Conservation (phyloP, 2,113 vertebrate genomes). For the Oncorhynchus masou region DNA sequence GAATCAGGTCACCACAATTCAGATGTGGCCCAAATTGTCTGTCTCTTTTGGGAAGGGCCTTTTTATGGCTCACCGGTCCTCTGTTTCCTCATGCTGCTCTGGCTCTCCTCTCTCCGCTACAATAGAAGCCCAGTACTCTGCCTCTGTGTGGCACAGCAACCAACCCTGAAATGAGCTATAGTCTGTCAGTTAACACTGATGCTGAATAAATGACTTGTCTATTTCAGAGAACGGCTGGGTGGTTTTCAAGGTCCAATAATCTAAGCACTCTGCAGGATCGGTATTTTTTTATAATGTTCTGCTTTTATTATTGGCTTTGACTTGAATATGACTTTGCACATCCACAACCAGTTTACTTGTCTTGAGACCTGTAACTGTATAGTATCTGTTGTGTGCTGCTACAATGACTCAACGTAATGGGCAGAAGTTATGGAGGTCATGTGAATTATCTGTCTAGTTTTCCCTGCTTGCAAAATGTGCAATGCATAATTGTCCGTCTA, state of each 20-base stretch:
- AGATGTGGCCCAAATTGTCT: slow-evolving; percentile 59
- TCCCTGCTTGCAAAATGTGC: background rate
- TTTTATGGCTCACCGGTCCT: slow-evolving; percentile 62
- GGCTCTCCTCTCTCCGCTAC: slow-evolving; percentile 31
- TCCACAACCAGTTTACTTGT: background rate
- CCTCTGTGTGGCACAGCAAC: slow-evolving; percentile 33
- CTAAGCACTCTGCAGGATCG: background rate
- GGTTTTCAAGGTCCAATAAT: slow-evolving; percentile 5
- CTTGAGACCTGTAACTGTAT: background rate
- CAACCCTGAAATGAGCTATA: slow-evolving; percentile 30
- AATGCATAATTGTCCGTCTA: background rate
- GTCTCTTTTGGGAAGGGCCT: slow-evolving; percentile 66
- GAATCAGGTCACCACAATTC: slow-evolving; percentile 65
- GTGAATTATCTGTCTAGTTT: background rate
- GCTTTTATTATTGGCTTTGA: background rate
- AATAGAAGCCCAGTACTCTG: slow-evolving; percentile 23
- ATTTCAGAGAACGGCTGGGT: slow-evolving; percentile 23
- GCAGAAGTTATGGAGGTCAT: background rate
- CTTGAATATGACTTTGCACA: background rate
- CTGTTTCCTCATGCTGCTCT: slow-evolving; percentile 57
- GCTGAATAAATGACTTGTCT: slow-evolving; percentile 22
- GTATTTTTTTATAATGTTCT: background rate
- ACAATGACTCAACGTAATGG: background rate
- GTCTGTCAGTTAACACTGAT: slow-evolving; percentile 39
- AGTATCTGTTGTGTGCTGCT: too few species aligned